Evolutionary conservation across 1,140 invertebrate genomes (phyloP), one percentile per base, ranked within the genome.

Genomic region (Coenobita brevimanus): DNA sequence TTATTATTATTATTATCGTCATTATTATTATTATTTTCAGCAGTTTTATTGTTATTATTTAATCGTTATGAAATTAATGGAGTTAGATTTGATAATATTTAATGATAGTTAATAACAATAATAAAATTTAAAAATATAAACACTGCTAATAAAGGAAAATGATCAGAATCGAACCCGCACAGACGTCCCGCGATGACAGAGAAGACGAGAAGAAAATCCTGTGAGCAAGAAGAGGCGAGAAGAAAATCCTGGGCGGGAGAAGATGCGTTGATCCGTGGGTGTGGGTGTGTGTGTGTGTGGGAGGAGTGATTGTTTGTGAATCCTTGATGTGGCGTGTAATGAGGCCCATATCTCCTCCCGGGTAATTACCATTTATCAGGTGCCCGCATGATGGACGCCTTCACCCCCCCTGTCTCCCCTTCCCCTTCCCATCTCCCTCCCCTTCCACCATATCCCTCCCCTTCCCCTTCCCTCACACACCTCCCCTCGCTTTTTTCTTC

Each of bases 351-450:
- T 89, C 88, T 89, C 81, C 82, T 78, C 21, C 38, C 21, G 43
- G 82, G 88, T 89, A 89, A 89, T 89, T 84, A 89, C 62, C 88
- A 89, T 89, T 89, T 89, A 89, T 89, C 88, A 89, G 82, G 38
- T 50, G 46, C 46, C 50, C 43, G 36, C 21, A 80, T 89, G 88
- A 89, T 89, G 64, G 82, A 89, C 88, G 88, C 27, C 62, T 33
- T 54, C 36, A 67, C 64, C 4, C 64, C 54, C 54, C 54, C n/a
- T 57, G 54, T 57, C 54, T n/a, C 13, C 54, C 54, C n/a, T 10
- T 57, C 54, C n/a, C 54, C 54, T 13, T 13, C n/a, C 54, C 54
- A n/a, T n/a, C n/a, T n/a, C n/a, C n/a, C n/a, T n/a, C n/a, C n/a
- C n/a, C n/a, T n/a, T n/a, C n/a, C 54, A 10, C n/a, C 10, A 57